A percentile compares a stretch with the other conserved stretches of the same genome.
phyloP scores from a whole-genome alignment of 1,140 invertebrate species.

The Micrasema longulum region DNA sequence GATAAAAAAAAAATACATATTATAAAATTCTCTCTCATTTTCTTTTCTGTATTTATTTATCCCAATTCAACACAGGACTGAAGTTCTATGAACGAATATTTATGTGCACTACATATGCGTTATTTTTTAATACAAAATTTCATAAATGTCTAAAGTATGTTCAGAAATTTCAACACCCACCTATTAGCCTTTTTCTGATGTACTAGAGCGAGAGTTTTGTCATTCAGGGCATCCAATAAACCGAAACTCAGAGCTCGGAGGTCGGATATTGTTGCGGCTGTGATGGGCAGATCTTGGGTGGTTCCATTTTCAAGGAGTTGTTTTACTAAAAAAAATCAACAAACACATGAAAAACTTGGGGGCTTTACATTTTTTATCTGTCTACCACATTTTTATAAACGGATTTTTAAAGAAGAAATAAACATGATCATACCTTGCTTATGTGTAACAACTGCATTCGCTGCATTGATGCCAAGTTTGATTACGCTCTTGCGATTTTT shows the following conservation, averaged over 20 bases:
- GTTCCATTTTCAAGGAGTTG: constrained; percentile 74
- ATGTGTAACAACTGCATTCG: constrained; percentile 71
- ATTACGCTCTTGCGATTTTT: constrained; percentile 72
- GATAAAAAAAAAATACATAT: too few species aligned
- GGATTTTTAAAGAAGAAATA: too few species aligned
- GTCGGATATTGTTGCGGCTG: constrained; percentile 79
- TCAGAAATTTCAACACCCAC: constrained; percentile 58
- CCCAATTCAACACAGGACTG: too few species aligned
- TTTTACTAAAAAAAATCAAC: constrained; percentile 67
- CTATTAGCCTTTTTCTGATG: constrained; percentile 86
- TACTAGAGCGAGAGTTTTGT: constrained; percentile 83
- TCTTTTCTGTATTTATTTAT: too few species aligned
- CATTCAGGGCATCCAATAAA: constrained; percentile 84
- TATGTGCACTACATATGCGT: too few species aligned
- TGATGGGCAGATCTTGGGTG: constrained; percentile 73
- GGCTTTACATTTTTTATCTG: background rate
- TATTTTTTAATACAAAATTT: too few species aligned
- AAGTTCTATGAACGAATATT: too few species aligned
- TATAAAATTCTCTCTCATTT: too few species aligned
- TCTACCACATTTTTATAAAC: too few species aligned
- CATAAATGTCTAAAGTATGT: too few species aligned
- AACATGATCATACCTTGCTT: constrained; percentile 66
- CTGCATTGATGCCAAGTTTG: constrained; percentile 69
- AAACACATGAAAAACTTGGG: too few species aligned
- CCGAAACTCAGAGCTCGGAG: constrained; percentile 81